Evolutionary conservation across 1,140 invertebrate genomes (phyloP), one percentile per base, ranked within the genome.

Genomic region (Panonychus citri): DNA sequence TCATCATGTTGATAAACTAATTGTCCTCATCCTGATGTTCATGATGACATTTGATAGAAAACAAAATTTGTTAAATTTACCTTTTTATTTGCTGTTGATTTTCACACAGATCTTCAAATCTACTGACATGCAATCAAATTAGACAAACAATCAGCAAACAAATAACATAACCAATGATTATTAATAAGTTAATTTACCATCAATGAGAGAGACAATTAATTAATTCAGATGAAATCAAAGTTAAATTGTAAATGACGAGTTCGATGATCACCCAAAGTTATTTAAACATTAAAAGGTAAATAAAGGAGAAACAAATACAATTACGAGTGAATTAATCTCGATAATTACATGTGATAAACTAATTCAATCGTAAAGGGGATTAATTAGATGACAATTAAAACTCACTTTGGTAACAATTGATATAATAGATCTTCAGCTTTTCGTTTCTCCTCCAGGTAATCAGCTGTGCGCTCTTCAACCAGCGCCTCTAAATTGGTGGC

Each of bases 401-500:
- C 62, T 73, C 73, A 86, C 80, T 83, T 81, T 61, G 88, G 88
- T 66, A 93, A 73, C 85, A 94, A 91, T 71, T 85, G 76, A 70
- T 91, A 83, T 53, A 94, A 73, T 53, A 93, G 71, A 69, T 88
- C 85, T 73, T 91, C 87, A 12, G 87, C 90, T 71, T 89, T 91
- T 66, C 83, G 79, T 69, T 94, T 90, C 68, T 93, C 87, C 71
- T 91, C 87, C 65, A 79, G 80, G 62, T 91, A 73, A 65, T 85
- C 76, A 65, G 81, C 77, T 40, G 88, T 93, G 63, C 87, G 76
- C 71, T 89, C 83, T 63, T 76, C 81, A 63, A 93, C 88, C 70
- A 93, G 76, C 69, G 88, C 85, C 56, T 93, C 88, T 70, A 93
- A 79, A 73, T 91, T 86, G 67, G 87, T 85, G 17, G 85, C 83